Base-by-base conservation (phyloP, 2,113 vertebrate genomes). In the Suncus etruscus region DNA sequence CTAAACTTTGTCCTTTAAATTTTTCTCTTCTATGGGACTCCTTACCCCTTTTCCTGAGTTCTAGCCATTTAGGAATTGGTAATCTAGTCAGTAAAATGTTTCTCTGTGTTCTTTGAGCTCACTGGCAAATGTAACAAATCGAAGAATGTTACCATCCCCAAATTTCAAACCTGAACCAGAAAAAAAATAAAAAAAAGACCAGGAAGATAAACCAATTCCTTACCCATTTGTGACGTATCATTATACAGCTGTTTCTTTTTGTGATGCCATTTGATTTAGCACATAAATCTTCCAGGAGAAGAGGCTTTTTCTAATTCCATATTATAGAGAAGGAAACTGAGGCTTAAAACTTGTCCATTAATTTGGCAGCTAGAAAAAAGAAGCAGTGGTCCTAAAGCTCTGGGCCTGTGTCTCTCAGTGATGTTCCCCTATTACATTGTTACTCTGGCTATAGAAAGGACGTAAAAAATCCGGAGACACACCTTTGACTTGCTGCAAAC, bases 161-260 rank as follows among this genome's bases (percentile, higher is more conserved):
- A 88, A 82, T 65, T 86, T 50, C 93, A 65, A 82, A 77, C 24
- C n/a, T 73, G 58, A 65, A 32, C 29, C 14, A 74, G 80, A 79
- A 91, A 76, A 45, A 87, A 50, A 61, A 61, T 65, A n/a, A 68
- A 47, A 82, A 29, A n/a, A n/a, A n/a, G 39, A 39, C 75, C 79
- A 61, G 48, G 24, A 24, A 45, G 39, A 39, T 39, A 31, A 48
- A 31, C 10, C n/a, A 83, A 4, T 73, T 48, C 66, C 7, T 24
- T 90, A 74, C 48, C 12, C 14, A 73, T 32, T 14, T 32, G 8
- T n/a, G 45, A 72, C 58, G 31, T 25, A 15, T 20, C n/a, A 39
- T 25, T 32, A 9, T 31, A 66, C 80, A 77, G 72, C 32, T 29
- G 47, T 87, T 69, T 3, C 22, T 8, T 80, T 2, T 27, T 73